Conservation (phyloP, 2,797 vertebrate species). For the Bradypus variegatus region DNA sequence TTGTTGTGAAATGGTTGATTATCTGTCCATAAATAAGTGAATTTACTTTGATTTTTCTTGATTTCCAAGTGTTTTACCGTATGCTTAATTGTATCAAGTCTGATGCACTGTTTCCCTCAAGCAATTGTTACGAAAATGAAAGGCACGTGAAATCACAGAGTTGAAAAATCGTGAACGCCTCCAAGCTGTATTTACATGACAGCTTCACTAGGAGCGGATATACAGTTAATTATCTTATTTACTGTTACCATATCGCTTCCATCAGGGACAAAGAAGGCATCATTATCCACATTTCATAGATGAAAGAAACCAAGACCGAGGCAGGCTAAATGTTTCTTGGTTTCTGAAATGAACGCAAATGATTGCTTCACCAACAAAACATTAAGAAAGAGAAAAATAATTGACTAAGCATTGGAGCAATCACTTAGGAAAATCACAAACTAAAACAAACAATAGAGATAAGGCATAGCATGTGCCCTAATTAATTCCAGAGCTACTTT, state of each 20-base stretch:
- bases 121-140: not conserved
- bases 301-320: not conserved
- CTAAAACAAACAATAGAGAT: slow-evolving; percentile 46
- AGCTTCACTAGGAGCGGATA: not conserved
- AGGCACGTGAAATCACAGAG: not conserved
- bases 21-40: not conserved
- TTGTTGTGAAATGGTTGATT: not conserved
- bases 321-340: not conserved
- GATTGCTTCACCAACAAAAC: not conserved
- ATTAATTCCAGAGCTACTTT: slow-evolving; percentile 19
- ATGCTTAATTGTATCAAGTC: not conserved
- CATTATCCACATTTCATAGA: slow-evolving; percentile 38
- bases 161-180: not conserved
- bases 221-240: slow-evolving; percentile 20
- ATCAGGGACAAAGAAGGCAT: slow-evolving; percentile 25
- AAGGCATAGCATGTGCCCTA: not conserved
- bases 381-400: slow-evolving; percentile 33
- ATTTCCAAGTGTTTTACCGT: not conserved
- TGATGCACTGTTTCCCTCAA: not conserved
- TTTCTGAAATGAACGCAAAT: slow-evolving; percentile 40
- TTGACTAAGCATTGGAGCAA: slow-evolving; percentile 28
- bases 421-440: slow-evolving; percentile 49
- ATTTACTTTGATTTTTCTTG: slow-evolving; percentile 18
- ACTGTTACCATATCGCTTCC: not conserved
- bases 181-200: not conserved